phyloP scores from a whole-genome alignment of 2,888 invertebrate species.

The Tiliacea aurago region DNA sequence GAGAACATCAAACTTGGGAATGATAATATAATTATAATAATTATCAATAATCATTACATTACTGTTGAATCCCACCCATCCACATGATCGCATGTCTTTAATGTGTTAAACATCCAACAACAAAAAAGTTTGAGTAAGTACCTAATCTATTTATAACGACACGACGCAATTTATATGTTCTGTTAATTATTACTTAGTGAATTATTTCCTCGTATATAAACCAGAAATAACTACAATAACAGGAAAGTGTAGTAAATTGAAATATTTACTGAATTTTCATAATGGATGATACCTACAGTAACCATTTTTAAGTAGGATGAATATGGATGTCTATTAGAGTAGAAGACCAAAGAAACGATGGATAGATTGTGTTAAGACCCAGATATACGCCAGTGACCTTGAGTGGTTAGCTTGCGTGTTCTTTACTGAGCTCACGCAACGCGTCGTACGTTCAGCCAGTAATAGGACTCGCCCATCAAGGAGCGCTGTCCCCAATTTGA shows the following conservation, averaged over 20 bases:
- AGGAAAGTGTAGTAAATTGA: slow-evolving; percentile 25
- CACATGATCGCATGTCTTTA: slow-evolving; percentile 24
- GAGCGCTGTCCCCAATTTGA: too few relatives aligned
- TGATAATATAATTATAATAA: slow-evolving; percentile 10
- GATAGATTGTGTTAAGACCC: not conserved
- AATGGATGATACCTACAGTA: not conserved
- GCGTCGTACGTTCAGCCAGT: too few relatives aligned
- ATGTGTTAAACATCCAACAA: not conserved
- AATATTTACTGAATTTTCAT: not conserved
- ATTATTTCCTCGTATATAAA: slow-evolving; percentile 34
- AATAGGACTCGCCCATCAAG: too few relatives aligned
- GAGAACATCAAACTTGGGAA: not conserved
- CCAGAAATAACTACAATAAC: slow-evolving; percentile 22
- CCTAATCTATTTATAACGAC: slow-evolving; percentile 30
- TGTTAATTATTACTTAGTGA: slow-evolving; percentile 12
- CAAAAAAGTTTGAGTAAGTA: slow-evolving; percentile 14
- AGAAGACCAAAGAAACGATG: not conserved
- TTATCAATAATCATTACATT: not conserved
- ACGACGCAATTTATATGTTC: slow-evolving; percentile 22
- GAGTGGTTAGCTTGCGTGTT: too few relatives aligned
- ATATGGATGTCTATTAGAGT: not conserved
- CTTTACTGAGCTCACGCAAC: too few relatives aligned
- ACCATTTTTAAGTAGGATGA: not conserved
- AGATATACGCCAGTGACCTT: too few relatives aligned
- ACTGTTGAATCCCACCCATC: not conserved